Evolutionary conservation across 2,888 invertebrate genomes (phyloP), one percentile per base, ranked within the genome.

Genomic region (Napeogenes inachia): DNA sequence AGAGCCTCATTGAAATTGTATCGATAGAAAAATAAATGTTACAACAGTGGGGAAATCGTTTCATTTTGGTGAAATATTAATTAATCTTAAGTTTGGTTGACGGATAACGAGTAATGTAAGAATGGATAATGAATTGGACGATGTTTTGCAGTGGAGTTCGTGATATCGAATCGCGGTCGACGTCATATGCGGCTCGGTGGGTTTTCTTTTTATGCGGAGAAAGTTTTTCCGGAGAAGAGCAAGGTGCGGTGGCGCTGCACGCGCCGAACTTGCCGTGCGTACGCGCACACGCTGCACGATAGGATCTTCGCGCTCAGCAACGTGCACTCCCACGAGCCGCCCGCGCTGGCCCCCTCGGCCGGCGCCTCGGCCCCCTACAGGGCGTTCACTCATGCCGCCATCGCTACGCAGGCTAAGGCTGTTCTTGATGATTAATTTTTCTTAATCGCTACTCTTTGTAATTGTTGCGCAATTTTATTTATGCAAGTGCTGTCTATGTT

Each of bases 171-270:
- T 73, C 87, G 91, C 45, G 91, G 91, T 45, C 81, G 90, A 66
- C 81, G 91, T 67, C 91, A 91, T 71, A 89, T 91, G 90, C 86
- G 89, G 67, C 84, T 91, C 65, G 84, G 82, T 64, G 91, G 91
- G 60, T 91, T 90, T 73, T 87, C 91, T 47, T 91, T 91, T 80
- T 91, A 91, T 69, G 91, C 91, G 59, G 91, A 91, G 80, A 91
- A 91, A 76, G 90, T 88, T 66, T 90, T 91, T 67, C 91, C 89
- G 2, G 88, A 90, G 78, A 91, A 91, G 79, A 89, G 77, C 70
- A 91, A 91, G 77, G 91, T 91, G 76, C 85, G 91, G 59, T 91
- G 91, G 91, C 83, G 91, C 45, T 91, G 91, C 73, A 91, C 91
- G 67, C 79, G 91, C 67, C 85, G 91, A 57, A 91, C 90, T 13